Evolutionary conservation across 2,888 invertebrate species (phyloP), one percentile per base, ranked within the genome.

Genomic region (Lobophora halterata): DNA sequence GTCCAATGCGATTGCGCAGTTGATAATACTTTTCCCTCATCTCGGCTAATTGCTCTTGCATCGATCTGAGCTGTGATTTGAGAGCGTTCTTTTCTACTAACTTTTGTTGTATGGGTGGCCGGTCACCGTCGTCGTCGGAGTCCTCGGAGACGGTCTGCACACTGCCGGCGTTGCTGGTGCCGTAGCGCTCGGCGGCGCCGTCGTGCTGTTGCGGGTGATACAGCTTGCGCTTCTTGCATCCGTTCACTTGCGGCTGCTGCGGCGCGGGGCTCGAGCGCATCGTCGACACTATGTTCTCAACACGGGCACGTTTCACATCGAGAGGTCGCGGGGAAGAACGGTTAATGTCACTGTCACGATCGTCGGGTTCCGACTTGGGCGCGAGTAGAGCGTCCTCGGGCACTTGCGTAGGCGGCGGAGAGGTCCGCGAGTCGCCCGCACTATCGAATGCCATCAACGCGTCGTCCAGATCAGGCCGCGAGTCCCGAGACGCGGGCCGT

Each of bases 191-290:
- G 55, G 90, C 91, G 13, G 91, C 91, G 36, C 89, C 89, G 67
- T 94, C 94, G 77, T 97, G 96, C 69, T 97, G 97, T 77, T 97
- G 97, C 5, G 98, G 98, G 67, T 97, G 97, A 72, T 97, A 97
- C 14, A 97, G 89, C 80, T 98, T 98, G 27, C 98, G 91, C 80
- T 98, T 98, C 79, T 97, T 97, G 82, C 97, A 97, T 28, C 97
- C 97, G 81, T 97, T 97, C 56, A 95, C 94, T 74, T 93, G 92
- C 1, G 91, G 90, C 57, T 90, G 90, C 41, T 80, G 90, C 10
- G 93, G 93, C 47, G 93, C 94, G 19, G 95, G 95, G 71, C 95
- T 95, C 51, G 95, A 93, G 49, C 96, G 91, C 95, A 97, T 97
- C 53, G 94, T 95, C 55, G 95, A 96, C 61, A 97, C 96, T 65